phyloP scores from a whole-genome alignment of 2,797 vertebrate genomes.

The Periparus ater region DNA sequence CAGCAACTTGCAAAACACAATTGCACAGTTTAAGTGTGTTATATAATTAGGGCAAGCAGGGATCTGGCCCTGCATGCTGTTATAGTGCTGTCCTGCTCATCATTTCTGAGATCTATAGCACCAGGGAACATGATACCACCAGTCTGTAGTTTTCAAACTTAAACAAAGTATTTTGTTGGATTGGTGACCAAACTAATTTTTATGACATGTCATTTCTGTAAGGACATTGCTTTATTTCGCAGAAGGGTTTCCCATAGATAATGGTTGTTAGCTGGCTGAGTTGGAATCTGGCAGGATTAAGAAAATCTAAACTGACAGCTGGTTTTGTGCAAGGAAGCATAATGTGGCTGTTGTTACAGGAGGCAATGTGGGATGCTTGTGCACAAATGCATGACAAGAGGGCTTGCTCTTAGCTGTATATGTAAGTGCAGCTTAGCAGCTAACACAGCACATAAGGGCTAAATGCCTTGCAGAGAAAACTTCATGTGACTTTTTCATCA shows the following conservation, averaged over 20 bases:
- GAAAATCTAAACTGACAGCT: constrained; percentile 80
- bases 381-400: constrained; percentile 65
- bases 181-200: constrained; percentile 75
- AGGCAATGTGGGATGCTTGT: constrained; percentile 66
- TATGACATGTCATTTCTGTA: constrained; percentile 75
- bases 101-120: constrained; percentile 15
- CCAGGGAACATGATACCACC: neutral
- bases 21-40: neutral
- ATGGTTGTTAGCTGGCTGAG: constrained; percentile 72
- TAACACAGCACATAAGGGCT: constrained; percentile 3
- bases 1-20: neutral
- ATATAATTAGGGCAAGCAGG: neutral
- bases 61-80: neutral
- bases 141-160: constrained; percentile 48
- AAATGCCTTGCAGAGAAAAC: constrained; percentile 31
- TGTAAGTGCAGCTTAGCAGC: constrained; percentile 48
- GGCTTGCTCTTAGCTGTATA: constrained; percentile 51
- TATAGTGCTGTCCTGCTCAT: neutral
- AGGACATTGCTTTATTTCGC: constrained; percentile 70
- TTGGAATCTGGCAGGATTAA: constrained; percentile 78
- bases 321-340: constrained; percentile 76
- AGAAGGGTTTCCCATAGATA: constrained; percentile 75
- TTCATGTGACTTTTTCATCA: constrained; percentile 37
- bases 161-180: constrained; percentile 64
- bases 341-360: constrained; percentile 75